phyloP scores from a whole-genome alignment of 2,888 invertebrate genomes.

The Crocallis elinguaria region DNA sequence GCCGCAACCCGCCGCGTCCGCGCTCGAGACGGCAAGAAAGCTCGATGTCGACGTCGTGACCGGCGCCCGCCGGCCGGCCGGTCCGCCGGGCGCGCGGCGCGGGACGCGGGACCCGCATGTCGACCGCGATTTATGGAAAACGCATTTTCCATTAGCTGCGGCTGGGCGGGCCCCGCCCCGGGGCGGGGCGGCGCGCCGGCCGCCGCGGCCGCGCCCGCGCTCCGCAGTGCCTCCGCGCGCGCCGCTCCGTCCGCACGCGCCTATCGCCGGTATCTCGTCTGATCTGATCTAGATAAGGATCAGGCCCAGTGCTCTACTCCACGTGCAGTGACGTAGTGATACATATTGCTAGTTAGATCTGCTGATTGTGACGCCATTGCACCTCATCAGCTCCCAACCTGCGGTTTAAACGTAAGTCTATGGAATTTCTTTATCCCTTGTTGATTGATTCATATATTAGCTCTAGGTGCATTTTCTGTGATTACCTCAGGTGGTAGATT shows the following conservation, averaged over 20 bases:
- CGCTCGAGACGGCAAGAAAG: conserved; percentile 1
- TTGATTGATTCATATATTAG: too few species aligned
- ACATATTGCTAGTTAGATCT: conserved; percentile 7
- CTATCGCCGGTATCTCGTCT: conserved; percentile 39
- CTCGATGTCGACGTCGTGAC: not conserved
- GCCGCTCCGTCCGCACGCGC: conserved; percentile 53
- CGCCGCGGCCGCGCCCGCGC: conserved; percentile 36
- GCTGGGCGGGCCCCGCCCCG: conserved; percentile 35
- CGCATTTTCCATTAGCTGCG: conserved; percentile 46
- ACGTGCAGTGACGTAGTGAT: conserved; percentile 42
- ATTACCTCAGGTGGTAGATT: too few species aligned
- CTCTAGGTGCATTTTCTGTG: too few species aligned
- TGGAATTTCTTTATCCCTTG: not conserved
- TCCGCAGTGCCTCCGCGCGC: conserved; percentile 60
- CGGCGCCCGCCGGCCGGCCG: not conserved
- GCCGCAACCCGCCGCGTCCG: conserved; percentile 21
- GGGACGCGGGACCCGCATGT: conserved; percentile 19
- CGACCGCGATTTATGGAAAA: conserved; percentile 53
- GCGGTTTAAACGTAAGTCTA: not conserved
- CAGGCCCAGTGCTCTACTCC: conserved; percentile 32
- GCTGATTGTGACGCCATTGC: conserved; percentile 23
- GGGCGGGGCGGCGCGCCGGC: conserved; percentile 39
- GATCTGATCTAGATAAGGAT: conserved; percentile 40
- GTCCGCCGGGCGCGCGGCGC: too few species aligned
- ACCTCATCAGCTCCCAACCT: not conserved